Evolutionary conservation across 2,797 vertebrate species (phyloP).

Genomic region (Lerista edwardsae): DNA sequence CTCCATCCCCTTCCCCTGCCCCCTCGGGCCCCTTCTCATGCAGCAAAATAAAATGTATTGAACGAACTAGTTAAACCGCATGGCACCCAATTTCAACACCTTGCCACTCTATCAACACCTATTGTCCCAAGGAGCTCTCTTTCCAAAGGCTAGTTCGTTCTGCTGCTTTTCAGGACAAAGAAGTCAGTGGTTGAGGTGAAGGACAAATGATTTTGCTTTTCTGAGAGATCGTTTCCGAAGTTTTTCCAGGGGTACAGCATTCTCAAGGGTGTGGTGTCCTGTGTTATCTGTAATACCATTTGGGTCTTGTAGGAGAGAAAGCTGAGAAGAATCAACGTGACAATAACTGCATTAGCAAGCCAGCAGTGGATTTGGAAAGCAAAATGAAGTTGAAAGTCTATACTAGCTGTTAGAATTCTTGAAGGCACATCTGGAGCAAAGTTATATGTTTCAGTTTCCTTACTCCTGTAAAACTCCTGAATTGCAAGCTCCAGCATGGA

Average conservation of each 20-base stretch:
- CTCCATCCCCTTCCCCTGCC: slow-evolving; percentile 34
- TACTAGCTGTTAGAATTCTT: neutral
- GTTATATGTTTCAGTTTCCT: neutral
- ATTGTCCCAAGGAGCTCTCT: too few relatives aligned
- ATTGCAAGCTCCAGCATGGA: neutral
- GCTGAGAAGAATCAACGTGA: too few relatives aligned
- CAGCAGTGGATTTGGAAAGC: neutral
- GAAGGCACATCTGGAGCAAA: neutral
- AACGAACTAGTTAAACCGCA: neutral
- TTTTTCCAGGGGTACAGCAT: neutral
- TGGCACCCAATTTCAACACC: too few relatives aligned
- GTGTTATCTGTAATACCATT: neutral
- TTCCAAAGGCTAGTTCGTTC: neutral
- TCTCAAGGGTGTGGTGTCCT: too few relatives aligned
- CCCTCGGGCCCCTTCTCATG: slow-evolving; percentile 30
- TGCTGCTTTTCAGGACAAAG: neutral
- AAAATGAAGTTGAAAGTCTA: neutral
- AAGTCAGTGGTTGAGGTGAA: neutral
- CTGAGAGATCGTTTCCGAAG: neutral
- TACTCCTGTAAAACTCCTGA: neutral
- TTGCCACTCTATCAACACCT: too few relatives aligned
- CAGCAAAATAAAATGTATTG: neutral
- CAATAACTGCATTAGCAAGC: neutral
- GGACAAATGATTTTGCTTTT: neutral
- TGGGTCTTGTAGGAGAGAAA: neutral